Evolutionary conservation across 2,797 vertebrate species (phyloP).

Genomic region (Melanotaenia trifasciata): DNA sequence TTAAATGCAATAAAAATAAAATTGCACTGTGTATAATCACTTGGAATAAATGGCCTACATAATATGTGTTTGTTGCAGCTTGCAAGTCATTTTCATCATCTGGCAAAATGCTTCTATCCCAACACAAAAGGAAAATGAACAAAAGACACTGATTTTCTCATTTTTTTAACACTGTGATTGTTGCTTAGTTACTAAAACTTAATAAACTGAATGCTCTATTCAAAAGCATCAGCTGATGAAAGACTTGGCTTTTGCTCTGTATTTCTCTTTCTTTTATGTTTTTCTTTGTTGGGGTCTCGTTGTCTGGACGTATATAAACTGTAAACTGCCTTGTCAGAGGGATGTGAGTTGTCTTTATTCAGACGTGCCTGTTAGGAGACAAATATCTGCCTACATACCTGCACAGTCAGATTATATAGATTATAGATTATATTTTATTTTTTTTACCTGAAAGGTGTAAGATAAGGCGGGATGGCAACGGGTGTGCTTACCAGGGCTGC

Average conservation of each 20-base stretch:
- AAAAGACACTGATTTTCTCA: conserved; percentile 36
- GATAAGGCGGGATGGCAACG: no score
- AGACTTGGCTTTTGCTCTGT: conserved; percentile 24
- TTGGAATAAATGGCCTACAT: conserved; percentile 11
- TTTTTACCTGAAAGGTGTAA: no score
- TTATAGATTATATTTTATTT: no score
- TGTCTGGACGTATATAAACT: conserved; percentile 9
- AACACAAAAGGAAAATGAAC: conserved; percentile 28
- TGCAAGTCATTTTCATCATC: conserved; percentile 6
- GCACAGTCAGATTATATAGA: no score
- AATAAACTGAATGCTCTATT: conserved; percentile 40
- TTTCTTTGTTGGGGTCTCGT: conserved; percentile 6
- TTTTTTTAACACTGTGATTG: conserved; percentile 40
- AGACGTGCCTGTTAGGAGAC: not conserved
- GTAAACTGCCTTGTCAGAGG: conserved; percentile 7
- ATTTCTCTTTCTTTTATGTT: conserved; percentile 17
- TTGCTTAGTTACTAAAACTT: conserved; percentile 64
- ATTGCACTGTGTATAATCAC: not conserved
- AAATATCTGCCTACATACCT: not conserved
- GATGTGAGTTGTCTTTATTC: conserved; percentile 17
- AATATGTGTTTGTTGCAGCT: conserved; percentile 15
- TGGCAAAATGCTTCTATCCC: conserved; percentile 5
- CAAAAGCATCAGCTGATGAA: conserved; percentile 27
- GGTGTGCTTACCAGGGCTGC: no score
- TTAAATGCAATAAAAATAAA: not conserved